Evolutionary conservation across 1,140 invertebrate species (phyloP).

Genomic region (Drosophila ananassae): DNA sequence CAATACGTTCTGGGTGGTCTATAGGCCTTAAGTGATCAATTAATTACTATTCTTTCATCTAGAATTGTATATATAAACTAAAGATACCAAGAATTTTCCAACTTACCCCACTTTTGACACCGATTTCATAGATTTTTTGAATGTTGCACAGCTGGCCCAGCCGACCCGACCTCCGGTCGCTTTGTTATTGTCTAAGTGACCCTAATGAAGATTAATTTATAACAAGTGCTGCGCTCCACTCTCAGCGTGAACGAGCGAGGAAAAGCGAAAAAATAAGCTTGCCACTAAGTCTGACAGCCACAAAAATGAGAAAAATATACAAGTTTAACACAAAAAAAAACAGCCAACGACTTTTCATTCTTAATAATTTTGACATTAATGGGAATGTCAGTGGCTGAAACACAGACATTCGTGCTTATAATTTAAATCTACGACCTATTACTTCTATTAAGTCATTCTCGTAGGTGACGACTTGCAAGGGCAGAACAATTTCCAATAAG

Average conservation of each 20-base stretch:
- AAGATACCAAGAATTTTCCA: background rate
- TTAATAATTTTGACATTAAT: conserved; percentile 1
- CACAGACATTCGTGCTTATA: background rate
- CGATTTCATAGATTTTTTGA: background rate
- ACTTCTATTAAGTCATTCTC: too few species aligned
- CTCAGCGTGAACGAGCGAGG: background rate
- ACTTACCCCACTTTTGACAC: background rate
- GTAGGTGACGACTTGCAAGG: background rate
- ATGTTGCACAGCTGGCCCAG: conserved; percentile 13
- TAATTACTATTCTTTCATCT: background rate
- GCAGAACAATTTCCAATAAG: background rate
- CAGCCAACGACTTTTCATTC: background rate
- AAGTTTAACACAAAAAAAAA: background rate
- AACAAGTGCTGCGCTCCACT: conserved; percentile 50
- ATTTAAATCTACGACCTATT: background rate
- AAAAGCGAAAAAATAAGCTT: conserved; percentile 1
- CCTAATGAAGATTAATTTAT: conserved; percentile 81
- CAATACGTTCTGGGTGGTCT: background rate
- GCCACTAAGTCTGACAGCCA: background rate
- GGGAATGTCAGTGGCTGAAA: background rate
- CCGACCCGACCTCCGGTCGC: conserved; percentile 20
- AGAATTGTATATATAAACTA: background rate
- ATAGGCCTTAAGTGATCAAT: background rate
- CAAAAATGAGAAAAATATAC: background rate
- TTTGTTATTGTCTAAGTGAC: conserved; percentile 56